A percentile compares a stretch with the other conserved stretches of the same genome.
Conservation (phyloP, 92 coral and sea anemone species). For the Hydrozoanthus gracilis region DNA sequence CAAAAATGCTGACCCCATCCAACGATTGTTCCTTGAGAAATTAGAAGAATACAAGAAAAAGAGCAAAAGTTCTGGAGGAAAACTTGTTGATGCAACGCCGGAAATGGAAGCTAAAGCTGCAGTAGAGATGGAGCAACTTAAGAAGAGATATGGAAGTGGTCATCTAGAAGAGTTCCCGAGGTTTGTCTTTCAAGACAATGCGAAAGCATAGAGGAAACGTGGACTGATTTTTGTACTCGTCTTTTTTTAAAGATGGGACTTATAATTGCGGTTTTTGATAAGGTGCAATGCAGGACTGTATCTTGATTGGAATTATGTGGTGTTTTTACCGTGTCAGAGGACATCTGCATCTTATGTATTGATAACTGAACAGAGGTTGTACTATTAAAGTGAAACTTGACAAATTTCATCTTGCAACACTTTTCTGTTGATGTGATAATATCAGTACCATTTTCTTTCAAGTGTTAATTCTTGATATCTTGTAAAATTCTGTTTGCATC, state of each 20-base stretch:
- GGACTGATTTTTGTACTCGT: slow-evolving; percentile 5
- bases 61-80: slow-evolving; percentile 74
- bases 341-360: too few species aligned
- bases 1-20: slow-evolving; percentile 93
- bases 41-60: slow-evolving; percentile 89
- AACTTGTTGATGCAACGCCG: slow-evolving; percentile 84
- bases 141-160: slow-evolving; percentile 91
- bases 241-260: slow-evolving; percentile 4
- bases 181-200: slow-evolving; percentile 75
- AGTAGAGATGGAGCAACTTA: slow-evolving; percentile 83
- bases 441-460: too few species aligned
- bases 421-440: neutral
- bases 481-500: neutral
- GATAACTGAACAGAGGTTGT: too few species aligned
- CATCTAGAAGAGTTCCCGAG: slow-evolving; percentile 94
- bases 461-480: neutral
- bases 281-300: neutral
- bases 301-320: neutral
- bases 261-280: neutral
- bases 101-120: slow-evolving; percentile 85
- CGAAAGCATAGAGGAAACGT: slow-evolving; percentile 11
- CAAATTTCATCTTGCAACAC: too few species aligned
- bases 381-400: too few species aligned
- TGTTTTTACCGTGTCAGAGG: neutral
- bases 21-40: slow-evolving; percentile 90